These are phyloP conservation scores for Apamea crenata DNA, from an alignment of 2,888 invertebrate genomes.

Conservation along the genomic window DNA sequence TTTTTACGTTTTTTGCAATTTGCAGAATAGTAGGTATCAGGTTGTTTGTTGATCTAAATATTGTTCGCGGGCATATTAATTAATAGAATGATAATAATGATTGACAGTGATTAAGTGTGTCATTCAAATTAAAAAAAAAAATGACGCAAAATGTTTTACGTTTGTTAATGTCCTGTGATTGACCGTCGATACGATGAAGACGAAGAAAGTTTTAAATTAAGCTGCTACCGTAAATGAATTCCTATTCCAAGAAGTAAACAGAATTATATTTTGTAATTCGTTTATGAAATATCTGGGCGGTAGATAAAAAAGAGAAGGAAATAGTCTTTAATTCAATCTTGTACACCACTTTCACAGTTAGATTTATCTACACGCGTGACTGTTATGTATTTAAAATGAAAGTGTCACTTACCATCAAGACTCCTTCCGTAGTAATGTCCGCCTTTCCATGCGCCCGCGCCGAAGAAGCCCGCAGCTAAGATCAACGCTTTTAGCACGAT, in stretches of 20 bases:
- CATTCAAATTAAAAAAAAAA: not conserved
- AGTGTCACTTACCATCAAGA: conserved; percentile 86
- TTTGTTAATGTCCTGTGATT: not conserved
- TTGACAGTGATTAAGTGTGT: too few species aligned
- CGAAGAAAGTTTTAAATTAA: not conserved
- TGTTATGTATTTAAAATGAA: conserved; percentile 11
- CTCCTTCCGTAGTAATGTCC: conserved; percentile 90
- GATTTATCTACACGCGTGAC: not conserved
- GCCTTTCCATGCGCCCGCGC: conserved; percentile 92
- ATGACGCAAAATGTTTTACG: not conserved
- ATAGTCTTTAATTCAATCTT: not conserved
- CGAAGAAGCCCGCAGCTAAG: conserved; percentile 94
- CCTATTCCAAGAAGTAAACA: not conserved
- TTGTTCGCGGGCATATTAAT: too few species aligned
- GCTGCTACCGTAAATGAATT: too few species aligned
- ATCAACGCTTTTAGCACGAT: conserved; percentile 95
- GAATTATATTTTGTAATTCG: not conserved
- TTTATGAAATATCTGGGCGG: not conserved
- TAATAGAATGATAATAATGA: not conserved
- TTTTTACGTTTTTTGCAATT: not conserved
- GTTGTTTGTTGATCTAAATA: too few species aligned
- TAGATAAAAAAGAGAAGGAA: not conserved
- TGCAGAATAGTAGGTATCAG: too few species aligned
- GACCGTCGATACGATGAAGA: not conserved
- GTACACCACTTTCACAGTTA: not conserved